phyloP scores from a whole-genome alignment of 1,140 invertebrate species.

The Dendroctonus ponderosae region DNA sequence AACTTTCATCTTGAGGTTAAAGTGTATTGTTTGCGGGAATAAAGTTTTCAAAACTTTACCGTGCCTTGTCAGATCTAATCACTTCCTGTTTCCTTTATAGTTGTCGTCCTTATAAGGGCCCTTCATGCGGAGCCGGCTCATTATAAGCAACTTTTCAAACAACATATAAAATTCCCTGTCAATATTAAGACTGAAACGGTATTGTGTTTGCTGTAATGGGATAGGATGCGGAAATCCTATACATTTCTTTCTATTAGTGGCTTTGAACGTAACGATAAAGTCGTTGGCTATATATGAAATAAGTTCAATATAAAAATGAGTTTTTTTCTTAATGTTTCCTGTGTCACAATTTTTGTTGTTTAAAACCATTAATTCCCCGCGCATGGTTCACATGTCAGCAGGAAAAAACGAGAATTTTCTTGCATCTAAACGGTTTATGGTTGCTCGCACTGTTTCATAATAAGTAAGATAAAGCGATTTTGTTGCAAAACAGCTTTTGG shows the following conservation, averaged over 20 bases:
- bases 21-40: conserved; percentile 22
- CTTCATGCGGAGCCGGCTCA: conserved; percentile 10
- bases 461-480: conserved; percentile 7
- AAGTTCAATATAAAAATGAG: too few species aligned
- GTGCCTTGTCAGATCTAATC: conserved; percentile 25
- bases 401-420: too few species aligned
- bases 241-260: conserved; percentile 1
- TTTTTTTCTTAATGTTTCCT: too few species aligned
- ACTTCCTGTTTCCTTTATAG: conserved; percentile 21
- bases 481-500: conserved; percentile 16
- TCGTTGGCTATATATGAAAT: too few species aligned
- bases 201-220: conserved; percentile 2
- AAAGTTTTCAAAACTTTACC: conserved; percentile 25
- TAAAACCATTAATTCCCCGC: too few species aligned
- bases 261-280: background rate
- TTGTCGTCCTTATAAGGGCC: conserved; percentile 19
- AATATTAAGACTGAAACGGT: conserved; percentile 7
- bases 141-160: conserved; percentile 15
- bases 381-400: too few species aligned
- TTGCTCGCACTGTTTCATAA: background rate
- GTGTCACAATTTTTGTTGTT: too few species aligned
- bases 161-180: conserved; percentile 6
- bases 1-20: conserved; percentile 23
- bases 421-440: too few species aligned
- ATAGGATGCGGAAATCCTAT: conserved; percentile 6